These are phyloP conservation scores for Eulemur mongoz DNA, from an alignment of 2,797 vertebrate species.

Conservation along the genomic window DNA sequence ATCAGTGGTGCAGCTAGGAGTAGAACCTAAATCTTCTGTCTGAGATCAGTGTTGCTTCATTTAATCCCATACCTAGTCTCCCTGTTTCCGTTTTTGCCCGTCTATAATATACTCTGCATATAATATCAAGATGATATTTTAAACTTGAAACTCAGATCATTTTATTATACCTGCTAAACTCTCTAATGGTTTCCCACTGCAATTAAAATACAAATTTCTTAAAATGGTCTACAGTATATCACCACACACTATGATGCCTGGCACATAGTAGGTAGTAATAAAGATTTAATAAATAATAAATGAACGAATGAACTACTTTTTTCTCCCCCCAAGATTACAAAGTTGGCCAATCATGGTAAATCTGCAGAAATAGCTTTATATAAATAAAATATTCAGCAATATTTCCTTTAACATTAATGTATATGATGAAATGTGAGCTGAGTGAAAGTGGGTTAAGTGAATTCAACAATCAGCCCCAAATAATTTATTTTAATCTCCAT, in stretches of 20 bases:
- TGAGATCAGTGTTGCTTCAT: neutral
- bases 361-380: slow-evolving; percentile 17
- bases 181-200: neutral
- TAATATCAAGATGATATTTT: neutral
- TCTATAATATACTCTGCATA: neutral
- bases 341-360: neutral
- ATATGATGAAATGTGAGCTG: neutral
- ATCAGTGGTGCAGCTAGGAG: too few relatives aligned
- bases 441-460: neutral
- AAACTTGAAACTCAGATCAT: neutral
- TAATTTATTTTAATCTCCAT: slow-evolving; percentile 3
- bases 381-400: slow-evolving; percentile 14
- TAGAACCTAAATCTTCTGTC: neutral
- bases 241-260: neutral
- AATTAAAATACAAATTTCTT: neutral
- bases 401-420: neutral
- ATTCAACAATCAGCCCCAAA: neutral
- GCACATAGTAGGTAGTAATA: neutral
- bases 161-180: neutral
- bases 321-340: neutral
- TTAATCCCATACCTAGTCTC: neutral
- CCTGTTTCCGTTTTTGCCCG: neutral
- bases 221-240: neutral
- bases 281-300: neutral
- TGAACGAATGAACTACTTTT: neutral